Evolutionary conservation across 2,113 vertebrate genomes (phyloP).

Genomic region (Benitochromis conjunctus): DNA sequence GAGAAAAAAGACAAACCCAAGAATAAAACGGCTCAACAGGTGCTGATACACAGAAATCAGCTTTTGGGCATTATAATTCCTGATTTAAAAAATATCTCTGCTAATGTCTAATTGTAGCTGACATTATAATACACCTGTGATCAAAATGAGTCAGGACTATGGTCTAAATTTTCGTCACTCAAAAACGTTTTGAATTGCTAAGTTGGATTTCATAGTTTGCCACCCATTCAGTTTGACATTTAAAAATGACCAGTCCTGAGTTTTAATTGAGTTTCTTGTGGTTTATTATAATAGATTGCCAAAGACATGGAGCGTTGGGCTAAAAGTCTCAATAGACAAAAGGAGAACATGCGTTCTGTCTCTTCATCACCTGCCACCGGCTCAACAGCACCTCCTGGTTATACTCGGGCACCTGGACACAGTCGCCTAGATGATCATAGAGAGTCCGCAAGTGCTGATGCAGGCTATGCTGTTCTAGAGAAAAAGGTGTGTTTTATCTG

Average conservation of each 20-base stretch:
- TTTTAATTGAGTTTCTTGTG: background rate
- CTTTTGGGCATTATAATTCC: background rate
- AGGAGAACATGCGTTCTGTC: conserved; percentile 83
- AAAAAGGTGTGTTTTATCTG: conserved; percentile 77
- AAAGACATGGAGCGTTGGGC: conserved; percentile 95
- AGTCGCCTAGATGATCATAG: conserved; percentile 76
- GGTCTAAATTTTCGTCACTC: background rate
- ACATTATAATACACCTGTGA: background rate
- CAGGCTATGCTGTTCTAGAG: conserved; percentile 87
- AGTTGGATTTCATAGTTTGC: background rate
- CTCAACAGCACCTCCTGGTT: conserved; percentile 35
- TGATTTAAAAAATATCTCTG: background rate
- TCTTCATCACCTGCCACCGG: conserved; percentile 36
- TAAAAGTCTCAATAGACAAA: conserved; percentile 87
- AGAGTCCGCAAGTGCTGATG: conserved; percentile 86
- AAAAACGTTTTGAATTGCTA: no score
- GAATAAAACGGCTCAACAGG: conserved; percentile 89
- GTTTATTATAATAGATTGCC: conserved; percentile 75
- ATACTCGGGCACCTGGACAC: conserved; percentile 66
- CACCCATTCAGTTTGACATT: background rate
- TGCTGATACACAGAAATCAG: conserved; percentile 19
- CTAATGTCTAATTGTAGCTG: background rate
- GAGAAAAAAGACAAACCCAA: conserved; percentile 91
- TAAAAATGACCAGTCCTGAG: background rate
- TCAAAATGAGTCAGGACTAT: background rate